Evolutionary conservation across 2,797 vertebrate genomes (phyloP).

Genomic region (Silurus lanzhouensis): DNA sequence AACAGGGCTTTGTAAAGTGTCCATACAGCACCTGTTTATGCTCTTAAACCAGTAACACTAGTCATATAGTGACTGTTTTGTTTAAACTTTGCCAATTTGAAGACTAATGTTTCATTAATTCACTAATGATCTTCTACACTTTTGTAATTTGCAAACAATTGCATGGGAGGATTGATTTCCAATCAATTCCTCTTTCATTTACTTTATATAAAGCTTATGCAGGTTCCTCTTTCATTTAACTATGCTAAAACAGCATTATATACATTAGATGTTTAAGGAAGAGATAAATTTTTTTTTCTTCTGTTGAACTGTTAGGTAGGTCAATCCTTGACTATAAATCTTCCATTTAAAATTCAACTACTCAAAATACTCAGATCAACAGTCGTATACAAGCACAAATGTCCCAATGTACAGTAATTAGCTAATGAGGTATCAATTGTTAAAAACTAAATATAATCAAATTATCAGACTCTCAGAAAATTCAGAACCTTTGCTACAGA

Average conservation of each 20-base stretch:
- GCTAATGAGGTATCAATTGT: too few relatives aligned
- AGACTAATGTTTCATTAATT: not conserved
- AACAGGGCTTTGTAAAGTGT: not conserved
- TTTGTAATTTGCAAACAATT: not conserved
- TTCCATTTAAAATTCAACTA: not conserved
- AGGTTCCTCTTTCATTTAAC: too few relatives aligned
- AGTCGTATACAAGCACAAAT: not conserved
- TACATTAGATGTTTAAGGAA: not conserved
- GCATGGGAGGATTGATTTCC: not conserved
- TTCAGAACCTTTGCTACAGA: constrained; percentile 7
- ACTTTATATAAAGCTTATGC: not conserved
- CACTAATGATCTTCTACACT: not conserved
- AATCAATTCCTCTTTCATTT: not conserved
- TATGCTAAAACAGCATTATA: not conserved
- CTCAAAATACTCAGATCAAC: not conserved
- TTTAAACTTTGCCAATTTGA: not conserved
- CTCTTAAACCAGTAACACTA: not conserved
- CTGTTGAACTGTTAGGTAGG: not conserved
- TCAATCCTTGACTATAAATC: not conserved
- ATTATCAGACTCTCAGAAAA: not conserved
- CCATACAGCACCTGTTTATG: not conserved
- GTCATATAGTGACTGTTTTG: not conserved
- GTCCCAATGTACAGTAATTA: not conserved
- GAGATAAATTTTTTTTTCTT: not conserved
- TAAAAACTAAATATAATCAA: not conserved